Evolutionary conservation across 1,140 invertebrate species (phyloP).

Genomic region (Leptonema lineaticorne): DNA sequence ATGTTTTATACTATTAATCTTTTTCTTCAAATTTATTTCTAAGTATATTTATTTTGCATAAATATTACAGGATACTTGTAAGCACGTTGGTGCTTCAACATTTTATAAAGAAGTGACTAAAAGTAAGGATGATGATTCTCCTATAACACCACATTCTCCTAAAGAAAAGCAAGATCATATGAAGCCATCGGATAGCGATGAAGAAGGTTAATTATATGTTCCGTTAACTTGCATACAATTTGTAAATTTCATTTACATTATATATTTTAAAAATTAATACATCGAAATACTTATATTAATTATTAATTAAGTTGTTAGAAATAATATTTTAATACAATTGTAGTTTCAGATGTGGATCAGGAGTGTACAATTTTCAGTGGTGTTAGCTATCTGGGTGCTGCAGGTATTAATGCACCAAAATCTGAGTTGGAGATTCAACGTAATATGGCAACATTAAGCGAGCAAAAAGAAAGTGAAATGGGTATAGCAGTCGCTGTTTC

Average conservation of each 20-base stretch:
- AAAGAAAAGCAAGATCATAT: conserved; percentile 75
- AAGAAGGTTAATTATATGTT: conserved; percentile 63
- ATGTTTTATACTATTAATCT: too few species aligned
- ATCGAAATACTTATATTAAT: background rate
- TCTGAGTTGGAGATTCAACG: conserved; percentile 93
- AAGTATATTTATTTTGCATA: too few species aligned
- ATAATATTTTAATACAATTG: conserved; percentile 27
- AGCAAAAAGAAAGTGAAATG: conserved; percentile 64
- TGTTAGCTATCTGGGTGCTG: conserved; percentile 91
- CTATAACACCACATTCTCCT: conserved; percentile 53
- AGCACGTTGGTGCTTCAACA: conserved; percentile 52
- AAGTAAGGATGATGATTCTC: conserved; percentile 46
- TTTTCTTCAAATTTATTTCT: too few species aligned
- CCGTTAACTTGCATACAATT: too few species aligned
- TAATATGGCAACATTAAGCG: conserved; percentile 84
- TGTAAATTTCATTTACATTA: conserved; percentile 21
- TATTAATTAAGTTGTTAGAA: conserved; percentile 5
- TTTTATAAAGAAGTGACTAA: conserved; percentile 48
- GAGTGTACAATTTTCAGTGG: conserved; percentile 91
- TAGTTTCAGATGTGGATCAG: conserved; percentile 75
- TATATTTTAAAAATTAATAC: conserved; percentile 1
- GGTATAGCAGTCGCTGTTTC: conserved; percentile 87
- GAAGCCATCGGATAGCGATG: conserved; percentile 70
- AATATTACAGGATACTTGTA: conserved; percentile 50
- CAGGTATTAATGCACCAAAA: conserved; percentile 89